Percentiles rank a stretch among this genome's conserved stretches.
Conservation (phyloP, 2,888 invertebrate species). For the Pseudococcus viburni region DNA sequence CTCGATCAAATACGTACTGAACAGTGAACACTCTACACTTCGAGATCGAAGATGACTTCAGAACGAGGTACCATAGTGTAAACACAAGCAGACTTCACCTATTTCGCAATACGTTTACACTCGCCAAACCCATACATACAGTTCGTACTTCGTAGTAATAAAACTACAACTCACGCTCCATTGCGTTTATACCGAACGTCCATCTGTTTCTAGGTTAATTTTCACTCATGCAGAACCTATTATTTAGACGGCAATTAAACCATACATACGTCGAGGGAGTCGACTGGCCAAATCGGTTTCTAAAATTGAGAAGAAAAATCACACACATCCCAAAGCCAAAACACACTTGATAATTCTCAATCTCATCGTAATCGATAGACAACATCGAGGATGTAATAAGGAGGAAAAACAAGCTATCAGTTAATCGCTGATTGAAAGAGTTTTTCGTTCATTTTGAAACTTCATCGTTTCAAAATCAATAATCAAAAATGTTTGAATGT, state of each 20-base stretch:
- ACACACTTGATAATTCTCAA: background rate
- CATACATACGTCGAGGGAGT: slow-evolving; percentile 33
- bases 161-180: slow-evolving; percentile 49
- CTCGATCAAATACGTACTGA: background rate
- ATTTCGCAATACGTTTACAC: slow-evolving; percentile 20
- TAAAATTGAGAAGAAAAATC: background rate
- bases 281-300: background rate
- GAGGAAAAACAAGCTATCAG: too few relatives aligned
- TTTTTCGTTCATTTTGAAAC: too few relatives aligned
- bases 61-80: slow-evolving; percentile 3
- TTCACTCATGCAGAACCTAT: slow-evolving; percentile 46
- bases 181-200: slow-evolving; percentile 41
- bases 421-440: too few relatives aligned
- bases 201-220: slow-evolving; percentile 49
- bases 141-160: slow-evolving; percentile 12
- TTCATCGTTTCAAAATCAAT: background rate
- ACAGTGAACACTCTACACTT: background rate
- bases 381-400: background rate
- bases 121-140: background rate
- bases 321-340: background rate
- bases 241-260: slow-evolving; percentile 34
- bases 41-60: background rate
- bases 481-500: too few relatives aligned
- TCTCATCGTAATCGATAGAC: background rate
- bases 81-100: slow-evolving; percentile 31